Base-by-base conservation (phyloP, 2,113 vertebrate genomes). In the Phyllostomus discolor region DNA sequence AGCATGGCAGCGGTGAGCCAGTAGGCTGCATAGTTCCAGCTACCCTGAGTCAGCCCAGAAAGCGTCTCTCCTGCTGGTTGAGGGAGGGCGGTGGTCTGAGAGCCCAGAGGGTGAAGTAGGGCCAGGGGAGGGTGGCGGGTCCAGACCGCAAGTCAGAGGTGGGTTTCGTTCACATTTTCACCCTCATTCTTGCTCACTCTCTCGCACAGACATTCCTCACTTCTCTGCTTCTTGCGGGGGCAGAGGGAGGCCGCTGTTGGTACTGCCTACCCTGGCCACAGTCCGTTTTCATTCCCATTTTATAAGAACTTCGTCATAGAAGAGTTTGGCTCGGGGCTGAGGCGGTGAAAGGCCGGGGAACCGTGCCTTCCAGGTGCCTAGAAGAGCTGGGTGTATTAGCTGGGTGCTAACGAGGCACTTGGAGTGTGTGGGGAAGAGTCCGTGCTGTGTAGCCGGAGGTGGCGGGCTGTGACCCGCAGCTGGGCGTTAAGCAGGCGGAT, bases 371-470 rank as follows among this genome's bases (percentile, higher is more conserved):
- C 14, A 11, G 88, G 20, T 43, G 38, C n/a, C 75, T 95, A 11
- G 72, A 76, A 75, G 73, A 91, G 38, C 26, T 33, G 69, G 84
- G n/a, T 92, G 43, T 84, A 66, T 90, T 91, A 95, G 95, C 75
- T 2, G 31, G 64, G 64, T 57, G 78, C 69, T 54, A 69, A 79
- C 78, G 69, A 90, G 72, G 35, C 54, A 26, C 46, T 14, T 0
- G 38, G 76, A 28, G 38, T 28, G n/a, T 80, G 22, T 88, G 62
- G 26, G 67, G n/a, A 57, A 94, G 85, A 76, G 80, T 73, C 54
- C 0, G 0, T 50, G 17, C 62, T 70, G 50, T 28, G 72, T 26
- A 22, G 48, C 26, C 24, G 46, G 59, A 46, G 54, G 52, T 83
- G 48, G 11, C 26, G 1, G 66, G n/a, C 46, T 70, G n/a, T 54